Base-by-base conservation (phyloP, 2,888 invertebrate genomes). In the Conops quadrifasciatus region DNA sequence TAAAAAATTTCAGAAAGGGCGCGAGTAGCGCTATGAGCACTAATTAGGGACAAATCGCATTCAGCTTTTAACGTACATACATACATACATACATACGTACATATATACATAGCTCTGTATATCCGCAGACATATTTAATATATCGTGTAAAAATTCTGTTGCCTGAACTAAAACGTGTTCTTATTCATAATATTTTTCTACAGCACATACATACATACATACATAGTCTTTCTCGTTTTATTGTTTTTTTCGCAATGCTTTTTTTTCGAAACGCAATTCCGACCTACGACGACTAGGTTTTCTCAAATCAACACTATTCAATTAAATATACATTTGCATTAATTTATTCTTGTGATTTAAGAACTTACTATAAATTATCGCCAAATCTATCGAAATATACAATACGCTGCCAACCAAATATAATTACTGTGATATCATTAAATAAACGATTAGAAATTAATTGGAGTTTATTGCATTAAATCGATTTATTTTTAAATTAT, bases 1-100 rank as follows among this genome's bases (percentile, higher is more conserved):
- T 16, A 49, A 49, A 49, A 13, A 49, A 60, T 60, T 60, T 60
- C 36, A 4, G 59, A 60, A 36, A 60, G 13, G 19, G 59, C 36
- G 36, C 59, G 5, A 5, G n/a, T n/a, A 49, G 49, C n/a, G 19
- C 5, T 53, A 53, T 53, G 53, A 53, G 53, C n/a, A 19, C 53
- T 7, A 53, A 53, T 53, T 53, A 53, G 53, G 4, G 1, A 21
- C 21, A 21, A 53, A 53, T 11, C 15, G 21, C 13, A 45, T 45
- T 45, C 45, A 15, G 45, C 15, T n/a, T 49, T 2, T n/a, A 45
- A 45, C 9, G 15, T 9, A 9, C 49, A n/a, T 4, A 49, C 13
- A 11, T 49, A 3, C 1, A 49, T 49, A 49, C 49, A 49, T 49
- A 16, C 49, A 49, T 49, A 49, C 2, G 4, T 53, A 21, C n/a